Evolutionary conservation across 2,113 vertebrate genomes (phyloP).

Genomic region (Taurulus bubalis): DNA sequence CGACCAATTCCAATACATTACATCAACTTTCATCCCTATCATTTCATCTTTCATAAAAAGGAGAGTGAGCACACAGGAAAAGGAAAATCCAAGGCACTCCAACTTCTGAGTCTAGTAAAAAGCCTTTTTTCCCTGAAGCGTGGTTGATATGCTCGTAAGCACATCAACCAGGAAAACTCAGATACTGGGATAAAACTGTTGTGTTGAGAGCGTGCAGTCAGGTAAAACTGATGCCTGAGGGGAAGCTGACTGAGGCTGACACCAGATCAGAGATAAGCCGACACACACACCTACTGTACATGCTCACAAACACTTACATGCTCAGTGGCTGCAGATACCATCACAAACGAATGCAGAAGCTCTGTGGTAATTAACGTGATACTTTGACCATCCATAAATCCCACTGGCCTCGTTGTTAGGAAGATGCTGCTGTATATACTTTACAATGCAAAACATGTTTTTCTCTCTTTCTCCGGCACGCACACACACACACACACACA

Average conservation of each 20-base stretch:
- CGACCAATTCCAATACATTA: conserved; percentile 10
- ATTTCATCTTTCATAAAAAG: conserved; percentile 32
- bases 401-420: background rate
- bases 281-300: conserved; percentile 17
- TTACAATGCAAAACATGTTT: background rate
- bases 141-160: conserved; percentile 3
- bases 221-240: conserved; percentile 60
- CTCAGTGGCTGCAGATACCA: conserved; percentile 30
- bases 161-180: conserved; percentile 13
- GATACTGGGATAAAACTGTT: conserved; percentile 36
- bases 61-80: conserved; percentile 19
- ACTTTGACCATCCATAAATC: conserved; percentile 24
- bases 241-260: conserved; percentile 50
- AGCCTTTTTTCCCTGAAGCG: conserved; percentile 6
- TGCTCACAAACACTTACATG: conserved; percentile 16
- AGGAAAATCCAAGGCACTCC: conserved; percentile 8
- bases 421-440: background rate
- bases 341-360: background rate
- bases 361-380: conserved; percentile 23
- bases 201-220: conserved; percentile 52
- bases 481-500: background rate
- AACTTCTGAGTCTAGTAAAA: conserved; percentile 7
- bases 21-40: conserved; percentile 19
- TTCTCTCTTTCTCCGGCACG: background rate
- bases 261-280: conserved; percentile 57